These are phyloP conservation scores for Rhea pennata DNA, from an alignment of 2,113 vertebrate species.

Conservation along the genomic window DNA sequence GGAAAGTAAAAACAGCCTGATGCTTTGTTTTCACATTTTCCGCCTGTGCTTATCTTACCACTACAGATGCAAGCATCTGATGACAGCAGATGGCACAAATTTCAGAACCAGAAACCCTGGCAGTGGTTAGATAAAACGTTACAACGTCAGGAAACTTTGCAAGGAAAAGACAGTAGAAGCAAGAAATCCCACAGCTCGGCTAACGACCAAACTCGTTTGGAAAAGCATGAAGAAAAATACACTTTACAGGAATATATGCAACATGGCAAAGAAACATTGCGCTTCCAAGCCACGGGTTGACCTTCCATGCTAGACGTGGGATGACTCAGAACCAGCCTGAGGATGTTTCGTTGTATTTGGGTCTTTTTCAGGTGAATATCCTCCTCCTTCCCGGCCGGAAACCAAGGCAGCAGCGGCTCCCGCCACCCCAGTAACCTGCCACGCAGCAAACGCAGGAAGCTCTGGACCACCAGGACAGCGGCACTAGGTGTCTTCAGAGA, in stretches of 20 bases:
- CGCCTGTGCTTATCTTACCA: background rate
- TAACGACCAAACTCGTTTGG: too few relatives aligned
- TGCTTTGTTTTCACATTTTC: background rate
- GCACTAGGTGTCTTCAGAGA: rapidly evolving
- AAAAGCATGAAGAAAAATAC: background rate
- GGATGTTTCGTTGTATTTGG: rapidly evolving
- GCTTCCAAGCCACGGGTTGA: background rate
- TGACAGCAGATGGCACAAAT: background rate
- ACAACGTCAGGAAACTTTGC: background rate
- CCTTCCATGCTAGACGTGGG: rapidly evolving
- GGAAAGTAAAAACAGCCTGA: background rate
- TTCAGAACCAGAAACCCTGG: background rate
- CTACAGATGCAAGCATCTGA: background rate
- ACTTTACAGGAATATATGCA: background rate
- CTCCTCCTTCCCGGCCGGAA: background rate
- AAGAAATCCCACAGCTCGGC: background rate
- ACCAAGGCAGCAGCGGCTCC: too few relatives aligned
- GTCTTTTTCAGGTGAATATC: background rate
- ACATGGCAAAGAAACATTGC: rapidly evolving
- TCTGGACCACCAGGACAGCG: background rate
- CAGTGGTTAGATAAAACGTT: background rate
- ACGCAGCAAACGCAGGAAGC: background rate
- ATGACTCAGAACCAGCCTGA: background rate
- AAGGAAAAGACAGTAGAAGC: background rate
- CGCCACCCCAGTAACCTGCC: rapidly evolving